Conservation (phyloP, 2,888 invertebrate genomes). For the Caenorhabditis parvicauda region DNA sequence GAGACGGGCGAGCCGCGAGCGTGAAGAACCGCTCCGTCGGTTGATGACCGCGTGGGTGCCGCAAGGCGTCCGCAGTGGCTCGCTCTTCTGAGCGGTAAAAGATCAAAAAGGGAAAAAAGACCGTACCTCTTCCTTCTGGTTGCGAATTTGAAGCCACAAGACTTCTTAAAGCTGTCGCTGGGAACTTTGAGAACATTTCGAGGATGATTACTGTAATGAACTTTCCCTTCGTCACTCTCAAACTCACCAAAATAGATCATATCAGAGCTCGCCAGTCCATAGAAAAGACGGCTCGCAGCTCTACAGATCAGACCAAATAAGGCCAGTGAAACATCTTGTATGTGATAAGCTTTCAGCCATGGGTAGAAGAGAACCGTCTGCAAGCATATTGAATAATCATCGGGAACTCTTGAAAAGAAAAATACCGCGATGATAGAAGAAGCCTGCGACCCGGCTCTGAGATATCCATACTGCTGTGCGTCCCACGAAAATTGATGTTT, state of each 20-base stretch:
- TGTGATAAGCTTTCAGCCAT: conserved; percentile 19
- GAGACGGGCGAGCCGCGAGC: too few relatives aligned
- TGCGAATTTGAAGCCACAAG: conserved; percentile 29
- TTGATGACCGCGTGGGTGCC: too few relatives aligned
- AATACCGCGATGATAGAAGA: conserved; percentile 27
- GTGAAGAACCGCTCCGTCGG: too few relatives aligned
- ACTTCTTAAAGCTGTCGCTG: conserved; percentile 36
- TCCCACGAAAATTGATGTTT: conserved; percentile 42
- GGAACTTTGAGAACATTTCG: conserved; percentile 38
- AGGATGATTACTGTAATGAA: conserved; percentile 32
- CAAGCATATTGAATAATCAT: background rate
- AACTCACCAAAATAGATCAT: conserved; percentile 17
- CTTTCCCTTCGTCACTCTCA: too few relatives aligned
- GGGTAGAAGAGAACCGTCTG: conserved; percentile 33
- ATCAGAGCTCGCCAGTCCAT: conserved; percentile 7
- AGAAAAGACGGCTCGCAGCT: conserved; percentile 30
- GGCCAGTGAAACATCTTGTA: conserved; percentile 29
- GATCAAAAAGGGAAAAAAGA: background rate
- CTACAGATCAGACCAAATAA: conserved; percentile 32
- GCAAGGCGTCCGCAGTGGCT: too few relatives aligned
- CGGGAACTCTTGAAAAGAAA: background rate
- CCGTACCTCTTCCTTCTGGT: conserved; percentile 25
- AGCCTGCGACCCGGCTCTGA: conserved; percentile 28
- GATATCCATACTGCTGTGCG: conserved; percentile 26
- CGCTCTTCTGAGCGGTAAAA: too few relatives aligned